phyloP scores from a whole-genome alignment of 2,797 vertebrate genomes.

The Cyclura pinguis region DNA sequence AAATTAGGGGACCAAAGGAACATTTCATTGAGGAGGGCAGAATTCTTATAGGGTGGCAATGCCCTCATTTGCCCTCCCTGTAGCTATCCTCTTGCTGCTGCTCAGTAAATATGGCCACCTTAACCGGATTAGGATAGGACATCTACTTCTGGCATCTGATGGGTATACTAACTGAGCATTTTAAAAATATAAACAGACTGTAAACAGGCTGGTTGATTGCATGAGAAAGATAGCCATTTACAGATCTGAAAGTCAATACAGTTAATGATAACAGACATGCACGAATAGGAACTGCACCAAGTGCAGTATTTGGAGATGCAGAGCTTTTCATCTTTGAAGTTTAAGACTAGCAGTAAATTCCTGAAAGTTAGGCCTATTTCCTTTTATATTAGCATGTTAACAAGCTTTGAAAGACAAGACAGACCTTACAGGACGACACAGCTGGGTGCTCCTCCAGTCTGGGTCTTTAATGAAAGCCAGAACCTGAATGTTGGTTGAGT shows the following conservation, averaged over 20 bases:
- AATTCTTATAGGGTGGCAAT: no score
- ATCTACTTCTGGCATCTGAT: neutral
- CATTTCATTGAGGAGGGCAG: no score
- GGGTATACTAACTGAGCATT: neutral
- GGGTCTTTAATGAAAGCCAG: slow-evolving; percentile 83
- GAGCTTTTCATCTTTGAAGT: slow-evolving; percentile 82
- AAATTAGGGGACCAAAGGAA: no score
- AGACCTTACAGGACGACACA: slow-evolving; percentile 82
- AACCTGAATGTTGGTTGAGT: slow-evolving; percentile 51
- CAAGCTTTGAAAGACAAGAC: slow-evolving; percentile 83
- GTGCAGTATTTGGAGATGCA: slow-evolving; percentile 48
- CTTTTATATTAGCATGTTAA: slow-evolving; percentile 86
- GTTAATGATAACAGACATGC: neutral
- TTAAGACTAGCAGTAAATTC: slow-evolving; percentile 85
- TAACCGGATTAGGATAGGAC: no score
- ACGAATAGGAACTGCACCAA: neutral
- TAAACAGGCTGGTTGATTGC: slow-evolving; percentile 10
- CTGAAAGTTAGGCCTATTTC: slow-evolving; percentile 83
- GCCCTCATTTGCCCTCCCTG: no score
- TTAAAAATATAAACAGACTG: neutral
- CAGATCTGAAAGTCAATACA: slow-evolving; percentile 33
- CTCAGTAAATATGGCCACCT: neutral
- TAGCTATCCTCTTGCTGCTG: no score
- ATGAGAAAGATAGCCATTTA: neutral
- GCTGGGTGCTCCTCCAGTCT: slow-evolving; percentile 81